phyloP scores from a whole-genome alignment of 2,888 invertebrate genomes.

The Venusia cambrica region DNA sequence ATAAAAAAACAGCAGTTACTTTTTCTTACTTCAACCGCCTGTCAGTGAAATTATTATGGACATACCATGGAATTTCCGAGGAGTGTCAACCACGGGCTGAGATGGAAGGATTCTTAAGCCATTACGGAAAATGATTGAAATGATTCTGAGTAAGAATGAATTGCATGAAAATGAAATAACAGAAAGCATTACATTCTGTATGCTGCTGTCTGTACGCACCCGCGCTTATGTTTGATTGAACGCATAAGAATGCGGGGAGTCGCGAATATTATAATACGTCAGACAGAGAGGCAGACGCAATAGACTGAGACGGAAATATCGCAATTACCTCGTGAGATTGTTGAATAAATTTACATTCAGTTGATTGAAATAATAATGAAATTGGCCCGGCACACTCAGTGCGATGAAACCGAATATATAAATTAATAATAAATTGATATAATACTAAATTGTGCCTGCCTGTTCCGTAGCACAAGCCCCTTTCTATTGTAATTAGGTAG shows the following conservation, averaged over 20 bases:
- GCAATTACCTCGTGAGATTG: constrained; percentile 81
- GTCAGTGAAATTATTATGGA: too few relatives aligned
- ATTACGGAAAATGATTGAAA: too few relatives aligned
- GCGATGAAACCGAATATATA: constrained; percentile 74
- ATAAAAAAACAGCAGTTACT: too few relatives aligned
- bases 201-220: constrained; percentile 39
- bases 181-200: too few relatives aligned
- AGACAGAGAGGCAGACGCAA: constrained; percentile 37
- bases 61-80: too few relatives aligned
- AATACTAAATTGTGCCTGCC: constrained; percentile 68
- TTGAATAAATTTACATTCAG: constrained; percentile 81
- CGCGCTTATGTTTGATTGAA: constrained; percentile 74
- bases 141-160: too few relatives aligned
- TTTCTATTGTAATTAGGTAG: constrained; percentile 68
- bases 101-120: too few relatives aligned
- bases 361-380: constrained; percentile 82
- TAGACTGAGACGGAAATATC: constrained; percentile 54
- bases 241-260: constrained; percentile 74
- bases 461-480: constrained; percentile 39
- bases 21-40: too few relatives aligned
- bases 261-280: constrained; percentile 48
- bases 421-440: constrained; percentile 79
- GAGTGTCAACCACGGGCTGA: too few relatives aligned
- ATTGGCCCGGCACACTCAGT: constrained; percentile 74
- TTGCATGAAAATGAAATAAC: too few relatives aligned